Evolutionary conservation across 2,888 invertebrate genomes (phyloP).

Genomic region (Sycophila texana): DNA sequence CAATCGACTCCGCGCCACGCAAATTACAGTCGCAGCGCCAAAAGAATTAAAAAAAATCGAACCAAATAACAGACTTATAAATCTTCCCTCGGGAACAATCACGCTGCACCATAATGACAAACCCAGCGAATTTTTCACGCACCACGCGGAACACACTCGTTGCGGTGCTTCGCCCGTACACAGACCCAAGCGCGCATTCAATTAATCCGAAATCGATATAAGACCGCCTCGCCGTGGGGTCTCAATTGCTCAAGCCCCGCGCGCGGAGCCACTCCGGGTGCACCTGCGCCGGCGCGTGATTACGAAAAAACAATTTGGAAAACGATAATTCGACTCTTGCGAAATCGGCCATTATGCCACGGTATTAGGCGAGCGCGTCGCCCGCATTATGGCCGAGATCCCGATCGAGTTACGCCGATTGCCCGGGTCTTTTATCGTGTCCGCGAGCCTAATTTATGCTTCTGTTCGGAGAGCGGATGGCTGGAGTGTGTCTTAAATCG

Average conservation of each 20-base stretch:
- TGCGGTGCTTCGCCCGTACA: conserved; percentile 13
- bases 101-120: conserved; percentile 10
- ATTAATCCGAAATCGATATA: conserved; percentile 51
- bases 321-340: conserved; percentile 48
- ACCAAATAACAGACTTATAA: not conserved
- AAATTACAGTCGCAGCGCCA: conserved; percentile 7
- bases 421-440: conserved; percentile 36
- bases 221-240: not conserved
- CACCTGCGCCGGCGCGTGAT: conserved; percentile 43
- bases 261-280: conserved; percentile 28
- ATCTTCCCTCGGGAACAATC: conserved; percentile 14
- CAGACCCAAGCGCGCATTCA: conserved; percentile 9
- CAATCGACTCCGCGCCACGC: not conserved
- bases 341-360: conserved; percentile 40
- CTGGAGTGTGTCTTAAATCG: not conserved
- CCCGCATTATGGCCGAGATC: not conserved
- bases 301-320: conserved; percentile 54
- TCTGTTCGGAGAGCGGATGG: not conserved
- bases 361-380: conserved; percentile 4
- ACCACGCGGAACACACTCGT: not conserved
- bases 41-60: too few species aligned
- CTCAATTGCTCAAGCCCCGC: conserved; percentile 13
- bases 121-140: conserved; percentile 23
- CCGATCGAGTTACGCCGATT: conserved; percentile 49
- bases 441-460: conserved; percentile 1